Conservation (phyloP, 2,888 invertebrate species). For the Thereva unica region DNA sequence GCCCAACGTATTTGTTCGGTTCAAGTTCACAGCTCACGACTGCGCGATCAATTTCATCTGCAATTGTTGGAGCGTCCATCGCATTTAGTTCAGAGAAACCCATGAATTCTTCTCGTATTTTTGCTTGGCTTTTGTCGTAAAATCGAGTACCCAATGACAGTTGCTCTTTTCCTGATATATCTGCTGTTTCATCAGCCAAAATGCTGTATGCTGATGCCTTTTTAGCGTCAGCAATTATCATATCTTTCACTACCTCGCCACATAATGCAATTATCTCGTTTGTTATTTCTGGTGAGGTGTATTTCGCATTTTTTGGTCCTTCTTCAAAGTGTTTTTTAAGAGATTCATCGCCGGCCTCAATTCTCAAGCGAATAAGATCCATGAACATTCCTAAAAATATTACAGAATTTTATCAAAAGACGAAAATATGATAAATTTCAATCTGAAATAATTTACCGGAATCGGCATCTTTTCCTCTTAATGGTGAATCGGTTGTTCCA, state of each 20-base stretch:
- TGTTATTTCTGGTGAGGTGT: slow-evolving; percentile 9
- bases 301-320: not conserved
- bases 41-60: slow-evolving; percentile 26
- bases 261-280: slow-evolving; percentile 6
- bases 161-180: slow-evolving; percentile 46
- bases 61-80: slow-evolving; percentile 19
- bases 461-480: slow-evolving; percentile 1
- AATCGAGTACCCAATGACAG: slow-evolving; percentile 34
- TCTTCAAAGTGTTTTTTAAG: slow-evolving; percentile 11
- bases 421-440: no score
- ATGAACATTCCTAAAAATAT: no score
- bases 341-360: not conserved
- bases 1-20: slow-evolving; percentile 15
- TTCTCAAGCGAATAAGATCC: not conserved
- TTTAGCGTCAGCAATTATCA: not conserved
- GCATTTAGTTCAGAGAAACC: slow-evolving; percentile 39
- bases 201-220: slow-evolving; percentile 43
- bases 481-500: slow-evolving; percentile 8
- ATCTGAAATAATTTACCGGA: no score
- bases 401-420: no score
- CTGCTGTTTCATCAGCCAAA: slow-evolving; percentile 47
- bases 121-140: slow-evolving; percentile 20
- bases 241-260: slow-evolving; percentile 8
- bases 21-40: slow-evolving; percentile 25
- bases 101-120: slow-evolving; percentile 45